Percentiles rank a stretch among this genome's conserved stretches.
phyloP scores from a whole-genome alignment of 2,888 invertebrate species.

The Watsonalla binaria region DNA sequence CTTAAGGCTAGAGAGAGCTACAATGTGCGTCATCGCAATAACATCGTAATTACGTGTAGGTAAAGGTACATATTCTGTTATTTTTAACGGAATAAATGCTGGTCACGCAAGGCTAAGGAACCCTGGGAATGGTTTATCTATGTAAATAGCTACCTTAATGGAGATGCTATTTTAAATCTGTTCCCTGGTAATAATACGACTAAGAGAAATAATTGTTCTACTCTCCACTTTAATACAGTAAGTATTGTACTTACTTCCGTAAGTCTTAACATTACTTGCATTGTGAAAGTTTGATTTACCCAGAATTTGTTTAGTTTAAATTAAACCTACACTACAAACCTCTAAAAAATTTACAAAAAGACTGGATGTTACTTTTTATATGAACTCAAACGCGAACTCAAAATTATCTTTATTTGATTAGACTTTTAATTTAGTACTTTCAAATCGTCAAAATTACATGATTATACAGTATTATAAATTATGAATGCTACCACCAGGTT shows the following conservation, averaged over 20 bases:
- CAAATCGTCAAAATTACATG: no score
- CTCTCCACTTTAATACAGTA: not conserved
- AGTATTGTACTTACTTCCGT: not conserved
- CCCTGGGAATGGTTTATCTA: constrained; percentile 1
- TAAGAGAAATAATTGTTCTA: not conserved
- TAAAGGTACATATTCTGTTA: constrained; percentile 9
- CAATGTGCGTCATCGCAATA: not conserved
- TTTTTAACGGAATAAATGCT: constrained; percentile 20
- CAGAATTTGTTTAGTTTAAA: not conserved
- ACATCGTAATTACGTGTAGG: constrained; percentile 4
- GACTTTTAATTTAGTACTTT: no score
- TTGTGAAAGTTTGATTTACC: not conserved
- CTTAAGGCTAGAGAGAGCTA: not conserved
- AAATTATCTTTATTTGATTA: no score
- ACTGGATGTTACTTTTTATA: no score
- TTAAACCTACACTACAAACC: not conserved
- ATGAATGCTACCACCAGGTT: no score
- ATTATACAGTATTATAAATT: no score
- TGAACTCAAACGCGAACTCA: no score
- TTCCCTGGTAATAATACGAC: not conserved
- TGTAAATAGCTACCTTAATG: not conserved
- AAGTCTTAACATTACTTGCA: not conserved
- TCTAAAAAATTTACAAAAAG: no score
- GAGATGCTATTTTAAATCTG: not conserved
- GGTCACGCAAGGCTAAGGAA: constrained; percentile 19